Percentiles rank a stretch among this genome's conserved stretches.
phyloP scores from a whole-genome alignment of 2,113 vertebrate species.

The Nycticebus coucang region DNA sequence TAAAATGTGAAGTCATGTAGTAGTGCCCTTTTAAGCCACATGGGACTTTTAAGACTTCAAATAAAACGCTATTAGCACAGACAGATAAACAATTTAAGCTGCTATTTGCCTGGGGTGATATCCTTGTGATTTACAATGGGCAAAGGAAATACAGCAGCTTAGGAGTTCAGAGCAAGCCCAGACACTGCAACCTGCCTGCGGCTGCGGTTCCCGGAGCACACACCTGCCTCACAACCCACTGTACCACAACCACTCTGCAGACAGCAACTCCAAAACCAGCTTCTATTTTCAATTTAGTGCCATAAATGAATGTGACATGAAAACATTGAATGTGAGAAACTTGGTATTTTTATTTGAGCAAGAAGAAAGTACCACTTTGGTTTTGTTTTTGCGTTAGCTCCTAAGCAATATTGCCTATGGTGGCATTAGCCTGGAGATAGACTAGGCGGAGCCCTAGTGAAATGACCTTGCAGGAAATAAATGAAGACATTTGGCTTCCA shows the following conservation, averaged over 20 bases:
- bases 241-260: not conserved
- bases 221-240: constrained; percentile 38
- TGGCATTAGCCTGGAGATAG: not conserved
- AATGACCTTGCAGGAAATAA: accelerated
- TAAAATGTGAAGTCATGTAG: constrained; percentile 80
- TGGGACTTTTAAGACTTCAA: constrained; percentile 86
- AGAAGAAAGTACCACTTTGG: accelerated
- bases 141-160: constrained; percentile 68
- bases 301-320: not conserved
- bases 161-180: constrained; percentile 62
- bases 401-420: accelerated
- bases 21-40: constrained; percentile 85
- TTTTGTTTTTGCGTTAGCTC: accelerated
- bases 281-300: not conserved
- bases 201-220: constrained; percentile 51
- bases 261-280: not conserved
- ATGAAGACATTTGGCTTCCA: accelerated
- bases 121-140: constrained; percentile 78
- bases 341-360: not conserved
- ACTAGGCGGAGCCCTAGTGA: too few relatives aligned
- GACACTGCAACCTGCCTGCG: constrained; percentile 64
- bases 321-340: not conserved
- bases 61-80: constrained; percentile 84
- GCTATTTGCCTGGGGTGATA: constrained; percentile 78
- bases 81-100: constrained; percentile 86